Base-by-base conservation (phyloP, 2,113 vertebrate genomes). In the Hippoglossus stenolepis region DNA sequence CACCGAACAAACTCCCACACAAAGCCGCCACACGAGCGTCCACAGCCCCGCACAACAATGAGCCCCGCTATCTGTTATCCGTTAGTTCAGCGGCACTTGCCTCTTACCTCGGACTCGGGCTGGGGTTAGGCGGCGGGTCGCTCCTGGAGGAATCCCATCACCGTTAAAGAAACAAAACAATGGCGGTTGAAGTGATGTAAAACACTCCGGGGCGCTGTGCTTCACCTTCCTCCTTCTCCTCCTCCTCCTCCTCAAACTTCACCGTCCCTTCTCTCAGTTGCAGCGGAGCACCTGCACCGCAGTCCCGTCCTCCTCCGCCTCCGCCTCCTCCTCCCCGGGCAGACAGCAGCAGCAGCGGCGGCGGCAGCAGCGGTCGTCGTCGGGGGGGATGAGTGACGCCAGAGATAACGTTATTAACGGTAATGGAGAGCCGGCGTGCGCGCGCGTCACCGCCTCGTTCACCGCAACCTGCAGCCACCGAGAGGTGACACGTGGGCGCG, bases 361-460 rank as follows among this genome's bases (percentile, higher is more conserved):
- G 45, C 49, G 24, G 24, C 2, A 38, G 77, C 77, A 28, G 81
- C 54, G 13, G 82, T 73, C 31, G 73, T 70, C 1, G 74, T 31
- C 24, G 75, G 80, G 83, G 79, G 5, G 74, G 85, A 24, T 53
- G 86, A 86, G 85, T 91, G 91, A 91, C 90, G 90, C 83, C 85
- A 90, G 86, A 89, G 87, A 85, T 87, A 89, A 88, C 91, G 90
- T 88, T 90, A 87, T 87, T 89, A 92, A 87, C 91, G 88, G 78
- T 90, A 88, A 85, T 87, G 88, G 84, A 76, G 58, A 67, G 80
- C 83, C 21, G 5, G 54, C 65, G 58, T 31, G 35, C 21, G 58
- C 79, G 88, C 79, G 83, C 84, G 71, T 23, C 79, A 76, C 75
- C n/a, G 26, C 35, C 58, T 58, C 21, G 15, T 24, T 15, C 12